Base-by-base conservation (phyloP, 2,888 invertebrate genomes). In the Lithodes maja region DNA sequence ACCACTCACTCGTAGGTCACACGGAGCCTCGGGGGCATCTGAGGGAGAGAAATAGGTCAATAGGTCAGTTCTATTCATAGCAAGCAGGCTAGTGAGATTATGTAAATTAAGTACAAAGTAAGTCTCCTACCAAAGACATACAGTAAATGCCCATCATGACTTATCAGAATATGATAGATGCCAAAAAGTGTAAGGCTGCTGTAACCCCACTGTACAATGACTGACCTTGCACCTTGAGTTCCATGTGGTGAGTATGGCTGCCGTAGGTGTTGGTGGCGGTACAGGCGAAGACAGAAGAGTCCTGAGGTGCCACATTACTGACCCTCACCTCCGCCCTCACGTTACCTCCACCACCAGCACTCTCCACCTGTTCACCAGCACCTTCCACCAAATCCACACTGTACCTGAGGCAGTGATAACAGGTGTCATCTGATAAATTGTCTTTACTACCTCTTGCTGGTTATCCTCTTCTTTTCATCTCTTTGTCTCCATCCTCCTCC, bases 1-100 rank as follows among this genome's bases (percentile, higher is more conserved):
- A 95, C 96, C 95, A 7, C 96, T 95, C 15, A 96, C 95, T 93
- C 96, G 96, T 81, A 97, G 93, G 87, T 95, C 95, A 84, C 95
- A 95, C 96, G 86, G 96, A 92, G 87, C 85, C n/a, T 96, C 95
- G 3, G 97, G 96, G 1, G 96, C 96, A 93, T 97, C 97, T 95
- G 93, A 1, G 49, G 52, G 54, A 5, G 54, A 69, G 82, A 17
- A 55, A 71, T 69, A 83, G 83, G 75, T 83, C 53, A 81, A 50
- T 2, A 33, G 33, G 33, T 33, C 33, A 33, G 68, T 61, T 61
- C n/a, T 33, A 33, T 33, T 33, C 33, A 33, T 33, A 33, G 33
- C 33, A 33, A 33, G 33, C 33, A 33, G 33, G 33, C 33, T 33
- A 33, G 33, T 33, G 33, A 33, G 33, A 33, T 33, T 33, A 33